Base-by-base conservation (phyloP, 2,797 vertebrate genomes). In the Aotus griseimembra region DNA sequence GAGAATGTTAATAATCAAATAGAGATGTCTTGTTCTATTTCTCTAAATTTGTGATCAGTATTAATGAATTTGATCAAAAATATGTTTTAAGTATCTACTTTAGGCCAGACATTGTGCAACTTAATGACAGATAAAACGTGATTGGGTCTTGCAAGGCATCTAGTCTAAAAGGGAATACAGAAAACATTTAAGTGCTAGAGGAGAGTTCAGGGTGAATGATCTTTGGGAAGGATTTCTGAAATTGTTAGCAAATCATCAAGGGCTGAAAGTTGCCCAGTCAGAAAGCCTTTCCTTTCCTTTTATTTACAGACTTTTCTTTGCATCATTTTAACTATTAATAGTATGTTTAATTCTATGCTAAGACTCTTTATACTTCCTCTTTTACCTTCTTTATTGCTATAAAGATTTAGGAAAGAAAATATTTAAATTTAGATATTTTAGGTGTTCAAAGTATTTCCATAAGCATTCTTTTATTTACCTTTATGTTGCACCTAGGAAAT, bases 51-150 rank as follows among this genome's bases (percentile, higher is more conserved):
- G 12, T 86, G 19, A 86, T 90, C 52, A 52, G 84, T 39, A 82
- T 84, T 89, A 94, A 92, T 88, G 48, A 33, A 90, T 64, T 73
- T 92, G 52, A 72, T 84, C 28, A 90, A 81, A 87, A 92, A 67
- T 70, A 72, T 46, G n/a, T 95, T 55, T 90, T 70, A 30, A 83
- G 2, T 67, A 52, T 75, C 55, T n/a, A 81, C 70, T 95, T 95
- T 82, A 13, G 36, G 33, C 85, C 73, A 93, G 61, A 88, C 26
- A 82, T 4, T 52, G 3, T 81, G 46, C 22, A 57, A 9, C 91
- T 97, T 93, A 97, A 86, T 67, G 48, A 86, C 52, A 73, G 86
- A n/a, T 79, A 93, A 93, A 97, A 55, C 20, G 30, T 5, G 79
- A 22, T n/a, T 80, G 44, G 30, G 15, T 55, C 57, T 94, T 84